Base-by-base conservation (phyloP, 1,140 invertebrate genomes). In the Calycopis cecrops region DNA sequence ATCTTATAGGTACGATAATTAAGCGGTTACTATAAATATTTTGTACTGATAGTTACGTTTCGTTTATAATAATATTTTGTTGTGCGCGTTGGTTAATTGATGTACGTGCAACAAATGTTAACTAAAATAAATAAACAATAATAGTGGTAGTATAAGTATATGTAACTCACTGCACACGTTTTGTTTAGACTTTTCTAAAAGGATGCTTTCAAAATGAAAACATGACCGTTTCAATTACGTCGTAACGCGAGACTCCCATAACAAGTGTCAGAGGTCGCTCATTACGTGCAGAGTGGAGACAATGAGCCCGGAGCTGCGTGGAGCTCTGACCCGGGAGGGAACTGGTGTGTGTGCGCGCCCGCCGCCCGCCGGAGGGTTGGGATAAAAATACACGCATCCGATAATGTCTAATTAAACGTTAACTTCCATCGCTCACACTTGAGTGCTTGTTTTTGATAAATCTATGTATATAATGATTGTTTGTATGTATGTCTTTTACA, bases 221-320 rank as follows among this genome's bases (percentile, higher is more conserved):
- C 14, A 28, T 16, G 9, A 40, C 21, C 38, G 12, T 33, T 42
- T 53, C 40, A 44, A 53, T 53, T 53, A 53, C 16, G 40, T 28
- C 38, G 52, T 33, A 38, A 53, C 16, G 40, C 14, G 33, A 52
- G 38, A 42, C 52, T 53, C 16, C 37, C 49, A 42, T 37, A 44
- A 48, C 49, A 62, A 65, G 65, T 65, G 57, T 62, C 61, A 60
- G 51, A 62, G 61, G 66, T 63, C 66, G 59, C 55, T 75, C 65
- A 75, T 78, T 77, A 75, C 64, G 65, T 65, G 21, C 6, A 28
- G 21, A 55, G 67, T 73, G 59, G 63, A 67, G 67, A 76, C 71
- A 74, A 76, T 72, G 67, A 65, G 58, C 52, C 64, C 65, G 58
- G n/a, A 48, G 65, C 69, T 67, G 57, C 59, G 56, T 57, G 60